A percentile compares a stretch with the other conserved stretches of the same genome.
Evolutionary conservation across 2,797 vertebrate genomes (phyloP).

Genomic region (Capromys pilorides): DNA sequence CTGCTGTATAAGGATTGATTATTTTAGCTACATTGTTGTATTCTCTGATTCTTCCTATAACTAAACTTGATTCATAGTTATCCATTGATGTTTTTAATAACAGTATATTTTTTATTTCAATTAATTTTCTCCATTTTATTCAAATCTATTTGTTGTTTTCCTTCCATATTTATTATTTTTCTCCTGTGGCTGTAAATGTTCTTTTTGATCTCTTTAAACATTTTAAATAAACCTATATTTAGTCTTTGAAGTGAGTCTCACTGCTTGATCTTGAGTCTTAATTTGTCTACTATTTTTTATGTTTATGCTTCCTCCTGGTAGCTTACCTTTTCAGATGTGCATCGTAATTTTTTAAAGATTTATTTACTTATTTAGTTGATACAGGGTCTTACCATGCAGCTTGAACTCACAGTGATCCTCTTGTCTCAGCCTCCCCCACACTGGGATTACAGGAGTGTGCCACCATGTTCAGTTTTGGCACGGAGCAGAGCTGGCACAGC

Average conservation of each 20-base stretch:
- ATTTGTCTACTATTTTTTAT: not conserved
- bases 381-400: no score
- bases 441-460: no score
- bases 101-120: not conserved
- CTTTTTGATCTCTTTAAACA: not conserved
- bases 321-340: no score
- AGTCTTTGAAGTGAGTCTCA: slow-evolving; percentile 8
- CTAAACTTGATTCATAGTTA: not conserved
- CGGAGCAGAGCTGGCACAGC: no score
- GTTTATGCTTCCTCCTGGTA: not conserved
- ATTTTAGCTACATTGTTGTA: not conserved
- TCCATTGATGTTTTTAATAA: not conserved
- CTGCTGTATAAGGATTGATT: not conserved
- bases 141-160: not conserved
- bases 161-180: not conserved
- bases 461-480: no score
- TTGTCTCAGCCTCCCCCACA: no score
- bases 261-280: not conserved
- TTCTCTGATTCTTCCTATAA: not conserved
- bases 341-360: no score
- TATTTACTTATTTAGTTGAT: no score
- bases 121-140: not conserved
- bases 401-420: no score
- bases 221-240: not conserved
- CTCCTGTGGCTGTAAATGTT: not conserved